Conservation (phyloP, 1,140 invertebrate genomes). For the Cylas formicarius region DNA sequence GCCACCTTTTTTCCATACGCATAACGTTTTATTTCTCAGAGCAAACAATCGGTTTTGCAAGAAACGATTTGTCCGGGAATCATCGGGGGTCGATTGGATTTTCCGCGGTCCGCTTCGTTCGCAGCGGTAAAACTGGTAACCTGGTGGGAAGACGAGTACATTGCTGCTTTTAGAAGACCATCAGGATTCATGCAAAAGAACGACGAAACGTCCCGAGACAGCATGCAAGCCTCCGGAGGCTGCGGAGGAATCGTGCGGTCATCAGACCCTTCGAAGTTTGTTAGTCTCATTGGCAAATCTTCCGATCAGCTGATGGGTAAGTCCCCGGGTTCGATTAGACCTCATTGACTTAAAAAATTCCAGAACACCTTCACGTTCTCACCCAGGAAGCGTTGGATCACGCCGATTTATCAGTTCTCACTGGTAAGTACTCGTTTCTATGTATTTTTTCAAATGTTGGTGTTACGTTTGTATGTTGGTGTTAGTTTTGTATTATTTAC, state of each 20-base stretch:
- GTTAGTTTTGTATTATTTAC: too few species aligned
- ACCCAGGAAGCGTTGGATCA: slow-evolving; percentile 75
- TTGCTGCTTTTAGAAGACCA: slow-evolving; percentile 46
- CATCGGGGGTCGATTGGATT: slow-evolving; percentile 68
- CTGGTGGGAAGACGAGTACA: slow-evolving; percentile 68
- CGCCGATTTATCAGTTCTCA: slow-evolving; percentile 68
- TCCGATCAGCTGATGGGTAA: slow-evolving; percentile 56
- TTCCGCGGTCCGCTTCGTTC: slow-evolving; percentile 72
- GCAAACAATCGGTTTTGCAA: slow-evolving; percentile 66
- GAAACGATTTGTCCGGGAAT: slow-evolving; percentile 64
- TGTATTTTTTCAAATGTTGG: not conserved
- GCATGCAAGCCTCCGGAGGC: slow-evolving; percentile 32
- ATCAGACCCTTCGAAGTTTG: slow-evolving; percentile 66
- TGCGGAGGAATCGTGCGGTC: slow-evolving; percentile 56
- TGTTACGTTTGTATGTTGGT: too few species aligned
- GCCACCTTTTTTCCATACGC: too few species aligned
- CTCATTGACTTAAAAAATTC: slow-evolving; percentile 16
- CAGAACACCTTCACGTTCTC: slow-evolving; percentile 67
- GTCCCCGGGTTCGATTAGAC: not conserved
- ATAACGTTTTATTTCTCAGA: slow-evolving; percentile 47
- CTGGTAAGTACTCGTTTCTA: slow-evolving; percentile 36
- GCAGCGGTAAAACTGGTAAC: slow-evolving; percentile 69
- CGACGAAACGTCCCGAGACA: slow-evolving; percentile 32
- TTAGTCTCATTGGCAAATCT: slow-evolving; percentile 59
- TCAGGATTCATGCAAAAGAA: slow-evolving; percentile 41